Conservation (phyloP, 2,113 vertebrate genomes). For the Macquaria ambigua region DNA sequence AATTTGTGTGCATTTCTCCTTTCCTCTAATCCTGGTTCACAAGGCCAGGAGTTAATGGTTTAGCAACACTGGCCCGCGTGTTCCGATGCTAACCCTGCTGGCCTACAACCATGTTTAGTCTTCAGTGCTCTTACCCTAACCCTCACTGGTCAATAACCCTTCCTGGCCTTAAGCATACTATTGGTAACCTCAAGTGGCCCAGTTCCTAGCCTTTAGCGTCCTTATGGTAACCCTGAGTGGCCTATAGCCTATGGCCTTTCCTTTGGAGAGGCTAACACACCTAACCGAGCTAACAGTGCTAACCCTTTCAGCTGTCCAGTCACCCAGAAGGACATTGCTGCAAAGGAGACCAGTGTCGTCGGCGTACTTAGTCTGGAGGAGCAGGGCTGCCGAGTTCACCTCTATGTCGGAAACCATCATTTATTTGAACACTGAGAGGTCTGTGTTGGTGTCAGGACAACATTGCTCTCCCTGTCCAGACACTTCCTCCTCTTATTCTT, state of each 20-base stretch:
- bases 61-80: constrained; percentile 36
- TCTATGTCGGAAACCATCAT: constrained; percentile 78
- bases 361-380: constrained; percentile 62
- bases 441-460: constrained; percentile 60
- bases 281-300: constrained; percentile 74
- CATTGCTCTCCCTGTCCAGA: constrained; percentile 53
- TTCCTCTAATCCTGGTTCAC: constrained; percentile 56
- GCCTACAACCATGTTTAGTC: constrained; percentile 52
- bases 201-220: constrained; percentile 55
- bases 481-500: constrained; percentile 66
- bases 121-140: constrained; percentile 50
- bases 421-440: constrained; percentile 76
- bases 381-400: constrained; percentile 61
- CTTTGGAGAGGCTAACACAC: constrained; percentile 59
- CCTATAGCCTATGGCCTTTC: constrained; percentile 65
- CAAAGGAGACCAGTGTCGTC: constrained; percentile 61
- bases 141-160: constrained; percentile 58
- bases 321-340: constrained; percentile 82
- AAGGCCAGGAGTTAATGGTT: constrained; percentile 69
- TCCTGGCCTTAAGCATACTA: constrained; percentile 60
- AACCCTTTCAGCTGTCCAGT: constrained; percentile 80
- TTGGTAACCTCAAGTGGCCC: constrained; percentile 69
- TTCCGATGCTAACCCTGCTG: constrained; percentile 58
- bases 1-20: constrained; percentile 39
- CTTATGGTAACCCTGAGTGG: constrained; percentile 65